A percentile compares a stretch with the other conserved stretches of the same genome.
These are phyloP conservation scores for Acropora yongei DNA, from an alignment of 64 coral and sea anemone species.

Conservation along the genomic window DNA sequence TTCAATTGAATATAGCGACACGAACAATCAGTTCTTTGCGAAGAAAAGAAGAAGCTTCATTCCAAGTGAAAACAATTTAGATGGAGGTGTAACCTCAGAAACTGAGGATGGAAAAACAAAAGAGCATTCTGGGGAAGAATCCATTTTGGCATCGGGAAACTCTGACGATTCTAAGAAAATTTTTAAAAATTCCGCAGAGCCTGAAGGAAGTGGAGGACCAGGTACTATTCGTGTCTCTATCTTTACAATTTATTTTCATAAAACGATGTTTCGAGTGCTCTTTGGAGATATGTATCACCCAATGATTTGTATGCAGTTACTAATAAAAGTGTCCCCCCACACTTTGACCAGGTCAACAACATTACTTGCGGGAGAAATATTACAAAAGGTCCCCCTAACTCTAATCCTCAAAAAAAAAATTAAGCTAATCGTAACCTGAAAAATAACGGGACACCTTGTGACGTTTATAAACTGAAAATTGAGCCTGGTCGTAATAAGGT, in stretches of 20 bases:
- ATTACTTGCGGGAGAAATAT: too few relatives aligned
- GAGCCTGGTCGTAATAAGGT: too few relatives aligned
- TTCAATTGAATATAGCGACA: conserved; percentile 16
- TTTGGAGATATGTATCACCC: too few relatives aligned
- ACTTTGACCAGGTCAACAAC: too few relatives aligned
- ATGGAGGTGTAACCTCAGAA: not conserved
- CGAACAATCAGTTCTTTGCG: not conserved
- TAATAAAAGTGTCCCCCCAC: too few relatives aligned
- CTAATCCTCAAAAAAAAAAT: too few relatives aligned
- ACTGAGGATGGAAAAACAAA: conserved; percentile 3
- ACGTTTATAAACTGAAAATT: too few relatives aligned
- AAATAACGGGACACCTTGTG: too few relatives aligned
- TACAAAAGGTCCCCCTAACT: too few relatives aligned
- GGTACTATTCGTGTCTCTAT: not conserved
- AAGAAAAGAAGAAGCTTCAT: conserved; percentile 31
- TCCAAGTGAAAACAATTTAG: not conserved
- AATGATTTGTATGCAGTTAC: too few relatives aligned
- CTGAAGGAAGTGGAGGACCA: conserved; percentile 6
- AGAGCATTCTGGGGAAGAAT: not conserved
- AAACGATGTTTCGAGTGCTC: too few relatives aligned
- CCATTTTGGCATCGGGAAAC: conserved; percentile 12
- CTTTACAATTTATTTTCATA: not conserved
- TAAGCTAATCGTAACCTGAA: too few relatives aligned
- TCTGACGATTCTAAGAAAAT: conserved; percentile 29
- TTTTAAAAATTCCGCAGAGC: not conserved